Conservation (phyloP, 2,113 vertebrate species). For the Psophia crepitans region DNA sequence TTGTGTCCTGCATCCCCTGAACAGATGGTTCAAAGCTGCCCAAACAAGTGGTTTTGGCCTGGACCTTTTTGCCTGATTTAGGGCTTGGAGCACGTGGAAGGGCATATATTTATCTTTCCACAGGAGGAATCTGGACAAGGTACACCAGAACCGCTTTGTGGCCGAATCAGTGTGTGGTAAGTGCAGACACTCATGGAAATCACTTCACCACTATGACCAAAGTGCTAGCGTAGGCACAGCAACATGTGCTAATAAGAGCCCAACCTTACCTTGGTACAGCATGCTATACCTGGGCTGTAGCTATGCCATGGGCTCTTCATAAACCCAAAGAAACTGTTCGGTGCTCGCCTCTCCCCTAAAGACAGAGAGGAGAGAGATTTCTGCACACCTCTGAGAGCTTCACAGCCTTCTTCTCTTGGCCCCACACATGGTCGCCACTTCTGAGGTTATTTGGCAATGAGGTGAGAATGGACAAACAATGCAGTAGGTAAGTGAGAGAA, state of each 20-base stretch:
- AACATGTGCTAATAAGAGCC: neutral
- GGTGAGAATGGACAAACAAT: neutral
- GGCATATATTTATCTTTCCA: neutral
- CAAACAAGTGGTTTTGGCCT: neutral
- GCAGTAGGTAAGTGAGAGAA: neutral
- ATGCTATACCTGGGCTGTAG: neutral
- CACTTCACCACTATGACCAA: accelerated
- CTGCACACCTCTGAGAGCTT: neutral
- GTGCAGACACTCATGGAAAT: neutral
- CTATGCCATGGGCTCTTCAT: neutral
- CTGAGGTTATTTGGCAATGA: neutral
- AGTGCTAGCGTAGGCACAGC: neutral
- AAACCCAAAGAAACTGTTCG: neutral
- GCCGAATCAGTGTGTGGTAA: neutral
- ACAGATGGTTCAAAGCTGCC: neutral
- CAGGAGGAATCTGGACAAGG: neutral
- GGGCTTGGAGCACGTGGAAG: neutral
- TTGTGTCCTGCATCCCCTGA: neutral
- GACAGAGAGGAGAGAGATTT: neutral
- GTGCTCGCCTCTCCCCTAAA: neutral
- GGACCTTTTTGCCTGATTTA: neutral
- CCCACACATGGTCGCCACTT: neutral
- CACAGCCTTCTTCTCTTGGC: neutral
- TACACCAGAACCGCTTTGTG: neutral
- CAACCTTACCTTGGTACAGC: neutral